Evolutionary conservation across 2,113 vertebrate species (phyloP), one percentile per base, ranked within the genome.

Genomic region (Tauraco erythrolophus): DNA sequence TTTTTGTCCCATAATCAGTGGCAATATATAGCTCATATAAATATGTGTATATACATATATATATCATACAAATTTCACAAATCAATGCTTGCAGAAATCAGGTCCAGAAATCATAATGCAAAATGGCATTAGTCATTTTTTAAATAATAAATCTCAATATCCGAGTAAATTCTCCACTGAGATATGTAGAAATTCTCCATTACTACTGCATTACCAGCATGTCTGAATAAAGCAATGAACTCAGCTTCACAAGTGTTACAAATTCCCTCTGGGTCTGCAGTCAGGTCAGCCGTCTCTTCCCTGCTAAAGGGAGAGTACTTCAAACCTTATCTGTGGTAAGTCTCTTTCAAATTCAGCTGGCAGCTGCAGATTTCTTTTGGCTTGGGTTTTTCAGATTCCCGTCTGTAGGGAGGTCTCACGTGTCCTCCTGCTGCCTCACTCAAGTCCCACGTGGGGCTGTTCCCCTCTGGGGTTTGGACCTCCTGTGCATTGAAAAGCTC

Each of bases 1-100:
- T 91, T 94, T 92, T 88, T 69, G 86, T 93, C 48, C 60, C 8
- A 61, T 66, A 69, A 79, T 91, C 92, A 90, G n/a, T 81, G 28
- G 18, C 43, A 84, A 24, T 64, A 43, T 69, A 58, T 58, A 60
- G 19, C 18, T 35, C 18, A 19, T 62, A 25, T n/a, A 15, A 48
- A 10, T 81, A 14, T 54, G 7, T 51, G 1, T 30, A 39, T 58
- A 11, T 53, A 25, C 18, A 39, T 60, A 8, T 17, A 7, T 50
- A 14, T 62, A 9, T 58, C 24, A 69, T 46, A 60, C 21, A 19
- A 43, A 50, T 79, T 95, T 97, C 80, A 96, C 60, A 94, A 93
- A 96, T 94, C 70, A 92, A 9, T 91, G 33, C 53, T 54, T 23
- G 23, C 24, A 84, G 68, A 87, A 51, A 57, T 72, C 13, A 61